A percentile compares a stretch with the other conserved stretches of the same genome.
Conservation (phyloP, 2,797 vertebrate species). For the Lindbergichthys nudifrons region DNA sequence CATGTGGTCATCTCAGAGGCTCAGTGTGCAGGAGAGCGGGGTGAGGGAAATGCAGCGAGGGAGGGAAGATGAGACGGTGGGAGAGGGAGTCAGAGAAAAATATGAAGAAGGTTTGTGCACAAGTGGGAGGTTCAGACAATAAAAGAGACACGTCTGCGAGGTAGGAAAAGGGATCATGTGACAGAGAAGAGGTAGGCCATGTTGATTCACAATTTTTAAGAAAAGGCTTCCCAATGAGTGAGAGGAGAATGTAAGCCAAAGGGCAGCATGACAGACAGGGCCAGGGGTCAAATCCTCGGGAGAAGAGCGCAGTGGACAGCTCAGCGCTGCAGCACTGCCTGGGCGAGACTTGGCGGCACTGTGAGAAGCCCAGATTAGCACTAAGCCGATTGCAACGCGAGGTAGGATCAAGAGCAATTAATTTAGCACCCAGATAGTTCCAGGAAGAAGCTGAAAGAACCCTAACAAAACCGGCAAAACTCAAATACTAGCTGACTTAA, state of each 20-base stretch:
- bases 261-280: slow-evolving; percentile 22
- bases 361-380: slow-evolving; percentile 77
- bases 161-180: slow-evolving; percentile 19
- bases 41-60: slow-evolving; percentile 15
- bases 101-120: slow-evolving; percentile 21
- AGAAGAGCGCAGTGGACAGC: slow-evolving; percentile 63
- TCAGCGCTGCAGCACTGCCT: slow-evolving; percentile 50
- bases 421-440: slow-evolving; percentile 81
- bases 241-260: slow-evolving; percentile 19
- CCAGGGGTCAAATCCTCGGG: slow-evolving; percentile 59
- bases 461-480: slow-evolving; percentile 53
- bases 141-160: slow-evolving; percentile 7
- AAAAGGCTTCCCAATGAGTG: slow-evolving; percentile 10
- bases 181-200: slow-evolving; percentile 17
- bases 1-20: slow-evolving; percentile 50
- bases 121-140: slow-evolving; percentile 30
- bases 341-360: slow-evolving; percentile 71
- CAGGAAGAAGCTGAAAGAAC: slow-evolving; percentile 68
- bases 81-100: slow-evolving; percentile 30
- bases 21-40: slow-evolving; percentile 23
- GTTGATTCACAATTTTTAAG: slow-evolving; percentile 24
- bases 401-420: slow-evolving; percentile 80
- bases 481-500: slow-evolving; percentile 51
- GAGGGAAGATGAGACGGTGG: slow-evolving; percentile 11
- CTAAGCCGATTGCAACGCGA: slow-evolving; percentile 79